These are phyloP conservation scores for Magallana angulata DNA, from an alignment of 1,140 invertebrate species.

Conservation along the genomic window DNA sequence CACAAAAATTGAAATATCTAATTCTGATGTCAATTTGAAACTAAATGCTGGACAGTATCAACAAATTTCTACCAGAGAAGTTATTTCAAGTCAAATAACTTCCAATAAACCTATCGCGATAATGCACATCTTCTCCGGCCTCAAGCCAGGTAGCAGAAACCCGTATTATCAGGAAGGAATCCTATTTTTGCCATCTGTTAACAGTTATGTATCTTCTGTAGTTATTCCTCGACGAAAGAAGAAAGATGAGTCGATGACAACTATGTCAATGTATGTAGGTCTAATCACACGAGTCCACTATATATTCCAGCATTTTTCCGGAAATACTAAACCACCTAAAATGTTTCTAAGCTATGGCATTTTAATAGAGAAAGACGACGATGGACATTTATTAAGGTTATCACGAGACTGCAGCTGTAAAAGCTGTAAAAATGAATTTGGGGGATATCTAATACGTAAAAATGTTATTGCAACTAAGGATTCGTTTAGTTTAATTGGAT, in stretches of 20 bases:
- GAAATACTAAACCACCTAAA: background rate
- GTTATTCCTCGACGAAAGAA: background rate
- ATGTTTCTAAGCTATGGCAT: background rate
- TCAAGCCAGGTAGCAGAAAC: background rate
- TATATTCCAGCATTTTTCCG: background rate
- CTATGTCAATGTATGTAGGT: background rate
- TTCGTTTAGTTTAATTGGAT: conserved; percentile 2
- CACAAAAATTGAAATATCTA: background rate
- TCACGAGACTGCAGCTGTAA: background rate
- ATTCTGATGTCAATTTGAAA: background rate
- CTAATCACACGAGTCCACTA: background rate
- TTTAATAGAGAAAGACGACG: background rate
- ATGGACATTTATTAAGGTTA: background rate
- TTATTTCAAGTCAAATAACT: background rate
- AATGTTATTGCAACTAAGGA: background rate
- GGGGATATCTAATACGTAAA: background rate
- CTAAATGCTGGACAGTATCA: background rate
- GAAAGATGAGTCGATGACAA: background rate
- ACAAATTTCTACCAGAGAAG: background rate
- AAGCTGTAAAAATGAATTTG: background rate
- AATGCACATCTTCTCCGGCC: background rate
- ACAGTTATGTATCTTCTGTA: background rate
- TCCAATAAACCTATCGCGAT: conserved; percentile 12
- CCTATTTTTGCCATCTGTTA: background rate
- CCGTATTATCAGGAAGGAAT: background rate